Evolutionary conservation across 2,888 invertebrate genomes (phyloP).

Genomic region (Mythimna loreyi): DNA sequence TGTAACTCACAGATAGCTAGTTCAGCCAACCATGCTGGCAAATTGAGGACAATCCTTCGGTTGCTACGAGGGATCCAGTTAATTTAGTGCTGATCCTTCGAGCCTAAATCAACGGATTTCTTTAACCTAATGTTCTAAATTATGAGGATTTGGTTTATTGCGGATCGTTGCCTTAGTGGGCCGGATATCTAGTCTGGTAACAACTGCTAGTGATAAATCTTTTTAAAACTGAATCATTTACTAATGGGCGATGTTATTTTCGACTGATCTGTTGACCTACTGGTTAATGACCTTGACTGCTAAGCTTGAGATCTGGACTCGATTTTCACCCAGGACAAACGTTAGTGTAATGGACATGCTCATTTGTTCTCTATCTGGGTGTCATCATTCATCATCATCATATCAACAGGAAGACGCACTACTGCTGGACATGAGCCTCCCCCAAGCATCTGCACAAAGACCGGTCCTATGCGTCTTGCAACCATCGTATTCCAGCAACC

Average conservation of each 20-base stretch:
- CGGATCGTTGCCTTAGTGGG: background rate
- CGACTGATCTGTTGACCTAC: no score
- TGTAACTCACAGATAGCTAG: slow-evolving; percentile 51
- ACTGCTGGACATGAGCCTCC: no score
- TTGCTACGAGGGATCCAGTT: slow-evolving; percentile 38
- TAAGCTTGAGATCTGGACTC: no score
- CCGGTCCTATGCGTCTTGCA: no score
- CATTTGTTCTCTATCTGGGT: no score
- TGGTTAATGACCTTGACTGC: no score
- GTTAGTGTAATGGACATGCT: no score
- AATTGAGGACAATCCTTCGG: slow-evolving; percentile 60
- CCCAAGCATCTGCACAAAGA: no score
- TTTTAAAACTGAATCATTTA: background rate
- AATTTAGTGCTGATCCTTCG: slow-evolving; percentile 45
- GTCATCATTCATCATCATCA: no score
- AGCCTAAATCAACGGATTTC: slow-evolving; percentile 41
- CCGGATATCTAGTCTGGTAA: slow-evolving; percentile 1
- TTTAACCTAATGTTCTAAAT: slow-evolving; percentile 31
- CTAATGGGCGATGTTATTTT: background rate
- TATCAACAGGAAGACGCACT: no score
- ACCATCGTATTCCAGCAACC: no score
- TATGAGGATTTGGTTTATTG: slow-evolving; percentile 3
- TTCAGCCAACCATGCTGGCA: slow-evolving; percentile 42
- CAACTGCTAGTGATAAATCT: background rate
- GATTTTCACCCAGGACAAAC: no score